A percentile compares a stretch with the other conserved stretches of the same genome.
These are phyloP conservation scores for Pheosia tremula DNA, from an alignment of 2,888 invertebrate genomes.

Conservation along the genomic window DNA sequence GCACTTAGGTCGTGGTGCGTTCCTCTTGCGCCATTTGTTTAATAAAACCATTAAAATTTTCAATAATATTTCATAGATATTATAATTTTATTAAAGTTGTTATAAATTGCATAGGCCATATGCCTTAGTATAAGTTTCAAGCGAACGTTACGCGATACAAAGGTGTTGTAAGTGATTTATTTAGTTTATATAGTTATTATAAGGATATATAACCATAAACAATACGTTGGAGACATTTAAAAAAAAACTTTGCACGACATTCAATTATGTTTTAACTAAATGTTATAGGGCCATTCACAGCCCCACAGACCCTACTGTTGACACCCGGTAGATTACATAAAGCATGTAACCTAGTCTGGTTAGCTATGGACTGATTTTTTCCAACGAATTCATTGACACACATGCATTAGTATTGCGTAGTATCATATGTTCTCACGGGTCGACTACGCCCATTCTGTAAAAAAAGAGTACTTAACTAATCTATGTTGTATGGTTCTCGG, in stretches of 20 bases:
- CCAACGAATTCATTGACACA: constrained; percentile 9
- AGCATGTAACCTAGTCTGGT: constrained; percentile 13
- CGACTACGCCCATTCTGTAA: neutral
- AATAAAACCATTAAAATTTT: too few relatives aligned
- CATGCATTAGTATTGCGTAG: neutral
- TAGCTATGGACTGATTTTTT: constrained; percentile 25
- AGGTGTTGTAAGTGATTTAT: too few relatives aligned
- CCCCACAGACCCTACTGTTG: neutral
- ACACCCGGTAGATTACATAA: constrained; percentile 25
- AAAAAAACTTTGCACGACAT: neutral
- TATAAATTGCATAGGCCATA: too few relatives aligned
- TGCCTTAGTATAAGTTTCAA: too few relatives aligned
- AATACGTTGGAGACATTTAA: neutral
- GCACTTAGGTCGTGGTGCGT: too few relatives aligned
- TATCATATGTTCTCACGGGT: neutral
- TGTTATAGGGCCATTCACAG: neutral
- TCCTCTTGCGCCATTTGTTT: too few relatives aligned
- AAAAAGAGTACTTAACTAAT: neutral
- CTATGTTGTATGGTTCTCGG: too few relatives aligned
- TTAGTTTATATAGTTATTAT: too few relatives aligned
- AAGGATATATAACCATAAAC: neutral
- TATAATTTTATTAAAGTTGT: too few relatives aligned
- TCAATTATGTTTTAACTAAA: neutral
- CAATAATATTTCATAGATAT: too few relatives aligned
- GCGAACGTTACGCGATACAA: too few relatives aligned